Evolutionary conservation across 2,797 vertebrate species (phyloP), one percentile per base, ranked within the genome.

Genomic region (Hydrocynus forskahlii): DNA sequence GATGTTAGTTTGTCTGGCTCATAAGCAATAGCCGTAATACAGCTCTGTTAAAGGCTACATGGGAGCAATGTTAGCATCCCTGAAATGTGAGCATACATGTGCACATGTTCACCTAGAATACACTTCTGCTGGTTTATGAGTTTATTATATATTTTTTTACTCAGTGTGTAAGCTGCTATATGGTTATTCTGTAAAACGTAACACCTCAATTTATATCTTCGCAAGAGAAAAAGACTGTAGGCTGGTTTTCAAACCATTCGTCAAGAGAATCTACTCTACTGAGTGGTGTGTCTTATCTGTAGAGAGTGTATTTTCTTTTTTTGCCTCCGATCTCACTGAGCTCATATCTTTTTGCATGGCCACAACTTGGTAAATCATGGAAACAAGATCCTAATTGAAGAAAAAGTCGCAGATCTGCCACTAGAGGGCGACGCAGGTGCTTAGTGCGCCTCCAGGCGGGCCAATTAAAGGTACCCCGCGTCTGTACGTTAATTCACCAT

Each of bases 401-500:
- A 1, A 9, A 48, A 8, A 16, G 17, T 5, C 52, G 43, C 10
- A 68, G 57, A 35, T 68, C 21, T 6, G 1, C 66, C 73, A 54
- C 66, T 63, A 76, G 74, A 76, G 57, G 80, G 80, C 55, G 74
- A 81, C 64, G 21, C 43, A 45, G 80, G 16, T 38, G 70, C 57
- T 76, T 23, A 43, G 57, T 70, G 66, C 66, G 35, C 16, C 7
- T 21, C 21, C 19, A 60, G 54, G 54, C 14, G 19, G 25, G 25
- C n/a, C 25, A 50, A 45, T 35, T 48, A 25, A 69, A 16, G 16
- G 35, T 40, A 57, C 48, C 3, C 9, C 21, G 23, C 17, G 13
- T 17, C 25, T 5, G 29, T 23, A 48, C 43, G 5, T 43, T 23
- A 19, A 21, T 48, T 50, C 52, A 59, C 8, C 19, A 23, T 43